Evolutionary conservation across 2,888 invertebrate species (phyloP).

Genomic region (Platycheirus rosarum): DNA sequence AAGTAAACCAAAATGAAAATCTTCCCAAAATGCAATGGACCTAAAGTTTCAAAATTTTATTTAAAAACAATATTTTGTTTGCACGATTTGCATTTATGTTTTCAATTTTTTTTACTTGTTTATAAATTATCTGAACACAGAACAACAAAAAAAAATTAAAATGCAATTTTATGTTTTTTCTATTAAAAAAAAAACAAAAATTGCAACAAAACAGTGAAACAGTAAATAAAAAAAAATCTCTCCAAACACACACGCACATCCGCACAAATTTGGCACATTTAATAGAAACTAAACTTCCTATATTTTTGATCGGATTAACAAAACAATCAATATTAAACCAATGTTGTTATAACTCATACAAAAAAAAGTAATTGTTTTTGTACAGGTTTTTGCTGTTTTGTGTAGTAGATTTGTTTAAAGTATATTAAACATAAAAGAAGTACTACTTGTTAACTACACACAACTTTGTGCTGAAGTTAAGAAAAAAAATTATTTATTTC

Average conservation of each 20-base stretch:
- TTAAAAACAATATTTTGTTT: slow-evolving; percentile 46
- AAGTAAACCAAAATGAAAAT: background rate
- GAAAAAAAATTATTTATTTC: slow-evolving; percentile 54
- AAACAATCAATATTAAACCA: slow-evolving; percentile 12
- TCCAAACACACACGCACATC: slow-evolving; percentile 11
- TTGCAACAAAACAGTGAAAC: slow-evolving; percentile 67
- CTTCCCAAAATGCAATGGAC: slow-evolving; percentile 70
- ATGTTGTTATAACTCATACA: slow-evolving; percentile 18
- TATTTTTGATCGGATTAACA: slow-evolving; percentile 34
- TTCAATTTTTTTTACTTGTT: slow-evolving; percentile 34
- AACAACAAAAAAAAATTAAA: slow-evolving; percentile 33
- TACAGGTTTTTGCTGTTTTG: slow-evolving; percentile 67
- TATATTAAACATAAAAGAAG: slow-evolving; percentile 22
- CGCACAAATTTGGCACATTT: slow-evolving; percentile 41
- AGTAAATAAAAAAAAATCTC: slow-evolving; percentile 13
- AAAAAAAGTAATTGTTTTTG: slow-evolving; percentile 8
- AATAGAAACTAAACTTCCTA: slow-evolving; percentile 10
- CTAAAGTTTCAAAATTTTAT: slow-evolving; percentile 59
- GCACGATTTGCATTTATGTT: slow-evolving; percentile 55
- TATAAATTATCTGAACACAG: slow-evolving; percentile 35
- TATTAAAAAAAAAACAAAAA: slow-evolving; percentile 2
- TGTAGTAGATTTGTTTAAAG: slow-evolving; percentile 51
- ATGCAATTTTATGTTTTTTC: too few species aligned
- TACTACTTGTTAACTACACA: slow-evolving; percentile 35
- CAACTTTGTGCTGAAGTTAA: background rate